phyloP scores from a whole-genome alignment of 1,140 invertebrate genomes.

The Anadara kagoshimensis region DNA sequence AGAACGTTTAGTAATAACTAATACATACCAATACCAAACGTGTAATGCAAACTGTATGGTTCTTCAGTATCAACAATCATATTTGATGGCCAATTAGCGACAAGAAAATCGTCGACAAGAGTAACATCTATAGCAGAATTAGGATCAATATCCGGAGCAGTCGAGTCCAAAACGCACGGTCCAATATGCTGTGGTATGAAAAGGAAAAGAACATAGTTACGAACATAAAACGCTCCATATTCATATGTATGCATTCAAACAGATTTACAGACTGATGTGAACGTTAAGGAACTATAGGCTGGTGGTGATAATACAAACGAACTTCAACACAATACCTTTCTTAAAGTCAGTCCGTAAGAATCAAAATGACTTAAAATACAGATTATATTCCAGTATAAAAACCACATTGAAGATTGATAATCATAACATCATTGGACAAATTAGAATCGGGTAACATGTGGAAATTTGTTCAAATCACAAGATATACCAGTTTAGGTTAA shows the following conservation, averaged over 20 bases:
- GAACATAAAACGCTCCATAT: not conserved
- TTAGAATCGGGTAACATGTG: too few species aligned
- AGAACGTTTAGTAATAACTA: not conserved
- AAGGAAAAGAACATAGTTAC: not conserved
- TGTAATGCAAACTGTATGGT: constrained; percentile 17
- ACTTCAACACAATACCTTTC: not conserved
- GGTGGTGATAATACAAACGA: not conserved
- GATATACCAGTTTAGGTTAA: too few species aligned
- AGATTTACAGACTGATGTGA: not conserved
- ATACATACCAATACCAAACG: constrained; percentile 33
- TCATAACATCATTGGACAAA: too few species aligned
- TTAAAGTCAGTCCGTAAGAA: too few species aligned
- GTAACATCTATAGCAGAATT: constrained; percentile 9
- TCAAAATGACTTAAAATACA: too few species aligned
- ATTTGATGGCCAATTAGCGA: constrained; percentile 21
- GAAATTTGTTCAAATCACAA: too few species aligned
- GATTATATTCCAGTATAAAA: too few species aligned
- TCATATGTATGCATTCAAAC: not conserved
- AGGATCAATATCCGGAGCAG: constrained; percentile 28
- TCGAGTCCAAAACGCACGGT: constrained; percentile 30
- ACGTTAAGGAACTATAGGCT: not conserved
- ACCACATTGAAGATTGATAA: too few species aligned
- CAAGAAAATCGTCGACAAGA: constrained; percentile 11
- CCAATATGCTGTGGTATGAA: constrained; percentile 21
- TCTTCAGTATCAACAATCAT: constrained; percentile 33